Conservation (phyloP, 37 sponge, comb jelly and placozoan genomes). For the Chondrosia reniformis region DNA sequence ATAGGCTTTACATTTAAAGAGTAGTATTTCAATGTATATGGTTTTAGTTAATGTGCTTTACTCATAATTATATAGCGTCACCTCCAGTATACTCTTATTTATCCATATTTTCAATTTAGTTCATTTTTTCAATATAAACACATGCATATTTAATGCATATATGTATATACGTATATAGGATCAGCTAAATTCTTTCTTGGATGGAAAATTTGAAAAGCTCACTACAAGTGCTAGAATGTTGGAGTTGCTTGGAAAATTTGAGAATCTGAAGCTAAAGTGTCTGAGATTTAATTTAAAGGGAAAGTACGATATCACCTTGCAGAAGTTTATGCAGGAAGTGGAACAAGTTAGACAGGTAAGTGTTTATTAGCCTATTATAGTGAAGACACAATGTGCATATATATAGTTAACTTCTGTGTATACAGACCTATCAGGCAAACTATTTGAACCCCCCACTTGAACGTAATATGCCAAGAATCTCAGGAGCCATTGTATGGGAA, state of each 20-base stretch:
- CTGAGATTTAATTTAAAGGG: constrained; percentile 23
- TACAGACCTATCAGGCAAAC: constrained; percentile 48
- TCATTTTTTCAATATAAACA: neutral
- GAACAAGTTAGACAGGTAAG: constrained; percentile 53
- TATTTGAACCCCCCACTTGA: constrained; percentile 62
- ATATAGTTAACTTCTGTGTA: neutral
- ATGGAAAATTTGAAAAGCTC: neutral
- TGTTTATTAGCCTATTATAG: neutral
- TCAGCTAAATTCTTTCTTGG: constrained; percentile 10
- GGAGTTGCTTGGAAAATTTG: constrained; percentile 43
- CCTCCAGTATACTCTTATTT: no score
- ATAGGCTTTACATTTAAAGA: no score
- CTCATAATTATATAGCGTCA: no score
- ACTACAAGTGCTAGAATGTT: constrained; percentile 6
- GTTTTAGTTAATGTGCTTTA: no score
- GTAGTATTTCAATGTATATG: no score
- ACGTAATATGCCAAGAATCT: constrained; percentile 74
- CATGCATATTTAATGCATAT: neutral
- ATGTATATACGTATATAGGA: neutral
- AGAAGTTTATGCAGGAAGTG: constrained; percentile 43
- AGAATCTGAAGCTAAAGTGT: constrained; percentile 49
- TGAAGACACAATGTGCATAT: neutral
- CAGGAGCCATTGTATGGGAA: constrained; percentile 81
- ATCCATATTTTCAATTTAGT: no score
- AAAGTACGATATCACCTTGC: constrained; percentile 42